Percentiles rank a stretch among this genome's conserved stretches.
phyloP scores from a whole-genome alignment of 2,888 invertebrate genomes.

The Ganaspis brasiliensis region DNA sequence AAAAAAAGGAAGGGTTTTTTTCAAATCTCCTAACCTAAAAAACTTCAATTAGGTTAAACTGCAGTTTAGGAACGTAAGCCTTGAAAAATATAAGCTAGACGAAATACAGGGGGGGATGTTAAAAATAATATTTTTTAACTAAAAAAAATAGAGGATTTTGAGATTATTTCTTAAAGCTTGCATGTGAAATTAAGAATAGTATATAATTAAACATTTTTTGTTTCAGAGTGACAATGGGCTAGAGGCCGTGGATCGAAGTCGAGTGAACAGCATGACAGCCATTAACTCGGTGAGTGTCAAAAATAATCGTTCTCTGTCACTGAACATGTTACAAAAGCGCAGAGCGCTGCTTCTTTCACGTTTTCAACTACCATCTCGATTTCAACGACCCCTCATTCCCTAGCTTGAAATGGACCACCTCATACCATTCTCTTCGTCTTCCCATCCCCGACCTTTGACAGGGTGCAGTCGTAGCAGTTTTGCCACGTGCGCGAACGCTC shows the following conservation, averaged over 20 bases:
- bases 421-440: constrained; percentile 19
- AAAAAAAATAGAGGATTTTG: constrained; percentile 28
- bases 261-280: constrained; percentile 80
- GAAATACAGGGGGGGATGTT: too few species aligned
- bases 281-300: constrained; percentile 80
- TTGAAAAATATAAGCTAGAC: too few species aligned
- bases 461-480: constrained; percentile 59
- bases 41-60: too few species aligned
- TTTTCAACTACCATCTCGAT: constrained; percentile 48
- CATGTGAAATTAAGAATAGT: too few species aligned
- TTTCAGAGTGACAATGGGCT: constrained; percentile 81
- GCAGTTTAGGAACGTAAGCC: too few species aligned
- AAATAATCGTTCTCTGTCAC: constrained; percentile 20
- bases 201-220: constrained; percentile 59
- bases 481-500: constrained; percentile 64
- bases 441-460: constrained; percentile 34
- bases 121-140: too few species aligned
- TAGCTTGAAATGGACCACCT: constrained; percentile 12
- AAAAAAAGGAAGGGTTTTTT: background rate
- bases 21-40: too few species aligned
- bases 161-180: too few species aligned
- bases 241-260: constrained; percentile 79
- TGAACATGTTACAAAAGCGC: constrained; percentile 47
- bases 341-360: constrained; percentile 46
- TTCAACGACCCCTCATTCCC: constrained; percentile 34